These are phyloP conservation scores for Spheniscus mendiculus DNA, from an alignment of 2,113 vertebrate genomes.

Conservation along the genomic window DNA sequence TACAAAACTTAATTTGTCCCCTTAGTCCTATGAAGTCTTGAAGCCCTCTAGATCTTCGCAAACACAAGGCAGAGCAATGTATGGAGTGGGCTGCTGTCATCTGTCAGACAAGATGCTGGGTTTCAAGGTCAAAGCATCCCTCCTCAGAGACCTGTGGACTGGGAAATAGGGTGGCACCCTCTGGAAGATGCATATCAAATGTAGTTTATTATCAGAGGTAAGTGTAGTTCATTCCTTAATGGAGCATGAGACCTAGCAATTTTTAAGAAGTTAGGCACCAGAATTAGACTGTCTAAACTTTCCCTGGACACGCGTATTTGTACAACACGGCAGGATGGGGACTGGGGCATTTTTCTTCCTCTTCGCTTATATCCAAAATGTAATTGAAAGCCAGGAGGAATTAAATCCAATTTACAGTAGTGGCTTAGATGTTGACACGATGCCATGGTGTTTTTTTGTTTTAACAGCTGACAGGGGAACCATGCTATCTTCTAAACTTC, in stretches of 20 bases:
- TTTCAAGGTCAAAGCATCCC: neutral
- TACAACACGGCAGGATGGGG: neutral
- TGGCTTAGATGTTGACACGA: neutral
- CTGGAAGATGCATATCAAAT: neutral
- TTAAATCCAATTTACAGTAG: neutral
- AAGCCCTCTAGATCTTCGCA: neutral
- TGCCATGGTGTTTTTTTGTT: neutral
- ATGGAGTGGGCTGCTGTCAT: neutral
- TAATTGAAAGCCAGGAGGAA: neutral
- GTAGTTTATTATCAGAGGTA: neutral
- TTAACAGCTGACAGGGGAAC: neutral
- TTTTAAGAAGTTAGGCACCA: neutral
- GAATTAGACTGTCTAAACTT: neutral
- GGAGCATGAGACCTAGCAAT: neutral
- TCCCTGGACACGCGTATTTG: fast-evolving
- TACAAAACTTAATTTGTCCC: neutral
- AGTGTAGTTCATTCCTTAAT: neutral
- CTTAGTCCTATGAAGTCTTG: neutral
- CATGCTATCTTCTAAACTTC: neutral
- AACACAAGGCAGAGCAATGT: neutral
- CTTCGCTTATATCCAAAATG: neutral
- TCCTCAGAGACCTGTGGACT: neutral
- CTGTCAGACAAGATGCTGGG: neutral
- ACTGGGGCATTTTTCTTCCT: neutral
- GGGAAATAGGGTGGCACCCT: neutral